Percentiles rank a stretch among this genome's conserved stretches.
phyloP scores from a whole-genome alignment of 2,113 vertebrate species.

The Triplophysa siluroides region DNA sequence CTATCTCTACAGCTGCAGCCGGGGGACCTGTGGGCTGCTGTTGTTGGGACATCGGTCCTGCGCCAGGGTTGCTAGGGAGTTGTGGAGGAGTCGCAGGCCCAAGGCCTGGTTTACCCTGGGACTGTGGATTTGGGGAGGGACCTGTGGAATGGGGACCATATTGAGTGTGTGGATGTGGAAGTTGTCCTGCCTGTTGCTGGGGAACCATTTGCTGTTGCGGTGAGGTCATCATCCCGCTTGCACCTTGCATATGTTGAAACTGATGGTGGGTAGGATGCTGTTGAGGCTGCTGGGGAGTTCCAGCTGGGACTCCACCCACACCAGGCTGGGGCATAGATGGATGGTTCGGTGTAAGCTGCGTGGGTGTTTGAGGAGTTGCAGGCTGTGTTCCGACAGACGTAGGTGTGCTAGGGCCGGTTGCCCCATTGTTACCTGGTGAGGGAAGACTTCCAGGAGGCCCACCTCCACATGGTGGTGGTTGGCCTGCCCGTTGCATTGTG shows the following conservation, averaged over 20 bases:
- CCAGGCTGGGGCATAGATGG: conserved; percentile 63
- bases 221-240: conserved; percentile 76
- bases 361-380: conserved; percentile 86
- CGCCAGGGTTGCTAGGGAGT: conserved; percentile 74
- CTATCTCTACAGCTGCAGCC: conserved; percentile 95
- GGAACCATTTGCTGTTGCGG: conserved; percentile 72
- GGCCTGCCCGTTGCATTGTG: conserved; percentile 91
- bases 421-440: conserved; percentile 77
- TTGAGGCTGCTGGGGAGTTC: conserved; percentile 48
- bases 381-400: conserved; percentile 90
- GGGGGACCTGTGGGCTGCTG: conserved; percentile 82
- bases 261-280: conserved; percentile 86
- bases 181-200: conserved; percentile 61
- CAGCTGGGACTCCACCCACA: conserved; percentile 61
- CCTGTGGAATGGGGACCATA: conserved; percentile 80
- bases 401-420: conserved; percentile 83
- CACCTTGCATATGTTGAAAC: conserved; percentile 79
- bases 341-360: conserved; percentile 60
- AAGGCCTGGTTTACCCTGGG: conserved; percentile 90
- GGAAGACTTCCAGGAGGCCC: conserved; percentile 78
- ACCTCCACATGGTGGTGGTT: conserved; percentile 68
- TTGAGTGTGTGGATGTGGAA: conserved; percentile 75
- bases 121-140: conserved; percentile 85
- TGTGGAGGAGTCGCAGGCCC: conserved; percentile 82
- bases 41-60: conserved; percentile 53